Conservation (phyloP, 2,888 invertebrate species). For the Xanthorhoe designata region DNA sequence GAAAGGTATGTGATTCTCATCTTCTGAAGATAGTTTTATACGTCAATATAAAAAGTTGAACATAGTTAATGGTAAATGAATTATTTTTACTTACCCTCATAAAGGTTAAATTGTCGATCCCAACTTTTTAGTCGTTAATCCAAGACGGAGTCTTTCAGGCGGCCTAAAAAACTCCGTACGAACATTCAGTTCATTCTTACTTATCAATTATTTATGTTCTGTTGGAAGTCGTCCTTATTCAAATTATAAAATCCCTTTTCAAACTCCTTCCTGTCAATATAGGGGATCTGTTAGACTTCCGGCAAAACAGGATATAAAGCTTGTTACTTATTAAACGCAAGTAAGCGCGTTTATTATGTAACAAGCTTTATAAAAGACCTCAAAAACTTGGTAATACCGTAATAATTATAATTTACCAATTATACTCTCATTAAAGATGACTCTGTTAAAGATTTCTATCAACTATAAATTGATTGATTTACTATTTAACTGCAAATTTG, state of each 20-base stretch:
- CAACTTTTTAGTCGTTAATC: no score
- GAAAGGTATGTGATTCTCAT: constrained; percentile 14
- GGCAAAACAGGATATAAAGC: constrained; percentile 10
- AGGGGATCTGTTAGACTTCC: constrained; percentile 5
- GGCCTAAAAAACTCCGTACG: no score
- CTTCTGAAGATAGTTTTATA: not conserved
- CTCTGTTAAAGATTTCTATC: constrained; percentile 2
- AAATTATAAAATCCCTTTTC: constrained; percentile 25
- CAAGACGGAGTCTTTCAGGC: no score
- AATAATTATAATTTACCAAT: not conserved
- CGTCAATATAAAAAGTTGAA: not conserved
- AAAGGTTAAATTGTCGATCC: no score
- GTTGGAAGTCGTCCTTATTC: constrained; percentile 10
- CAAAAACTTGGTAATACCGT: not conserved
- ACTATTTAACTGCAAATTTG: constrained; percentile 9
- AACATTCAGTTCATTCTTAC: no score
- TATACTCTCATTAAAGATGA: not conserved
- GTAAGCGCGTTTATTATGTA: constrained; percentile 19
- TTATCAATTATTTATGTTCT: not conserved
- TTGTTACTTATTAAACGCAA: no score
- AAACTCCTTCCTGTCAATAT: constrained; percentile 13
- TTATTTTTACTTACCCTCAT: no score
- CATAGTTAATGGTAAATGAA: not conserved
- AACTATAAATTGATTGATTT: constrained; percentile 9
- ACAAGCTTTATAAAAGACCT: constrained; percentile 7